A percentile compares a stretch with the other conserved stretches of the same genome.
Conservation (phyloP, 2,888 invertebrate genomes). For the Zhuqinia jingwanae region DNA sequence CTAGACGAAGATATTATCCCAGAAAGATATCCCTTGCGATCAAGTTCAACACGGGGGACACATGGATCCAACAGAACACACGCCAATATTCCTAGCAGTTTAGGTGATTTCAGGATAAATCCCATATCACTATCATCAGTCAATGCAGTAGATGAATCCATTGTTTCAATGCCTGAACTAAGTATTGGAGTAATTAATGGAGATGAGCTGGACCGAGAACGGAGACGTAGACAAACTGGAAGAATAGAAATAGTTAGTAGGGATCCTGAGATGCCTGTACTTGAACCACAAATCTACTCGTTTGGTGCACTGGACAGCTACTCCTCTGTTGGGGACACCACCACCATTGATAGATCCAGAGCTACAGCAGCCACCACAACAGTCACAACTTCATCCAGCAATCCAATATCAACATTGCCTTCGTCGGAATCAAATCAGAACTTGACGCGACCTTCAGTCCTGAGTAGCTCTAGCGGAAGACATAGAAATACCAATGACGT, state of each 20-base stretch:
- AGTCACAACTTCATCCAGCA: conserved; percentile 27
- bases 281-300: conserved; percentile 59
- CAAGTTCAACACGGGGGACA: neutral
- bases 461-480: conserved; percentile 5
- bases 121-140: no score
- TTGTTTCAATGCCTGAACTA: conserved; percentile 8
- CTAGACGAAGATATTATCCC: neutral
- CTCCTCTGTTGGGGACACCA: neutral
- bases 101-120: no score
- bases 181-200: neutral
- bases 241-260: neutral
- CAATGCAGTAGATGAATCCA: neutral
- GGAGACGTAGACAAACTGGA: neutral
- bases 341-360: conserved; percentile 25
- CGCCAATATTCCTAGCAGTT: neutral
- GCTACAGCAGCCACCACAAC: conserved; percentile 46
- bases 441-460: conserved; percentile 29
- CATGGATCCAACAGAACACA: neutral
- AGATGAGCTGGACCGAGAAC: neutral
- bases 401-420: neutral
- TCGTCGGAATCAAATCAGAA: conserved; percentile 6
- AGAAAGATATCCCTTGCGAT: neutral
- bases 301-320: neutral
- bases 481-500: neutral
- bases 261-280: conserved; percentile 65